Conservation (phyloP, 1,140 invertebrate species). For the Rhagoletis zephyria region DNA sequence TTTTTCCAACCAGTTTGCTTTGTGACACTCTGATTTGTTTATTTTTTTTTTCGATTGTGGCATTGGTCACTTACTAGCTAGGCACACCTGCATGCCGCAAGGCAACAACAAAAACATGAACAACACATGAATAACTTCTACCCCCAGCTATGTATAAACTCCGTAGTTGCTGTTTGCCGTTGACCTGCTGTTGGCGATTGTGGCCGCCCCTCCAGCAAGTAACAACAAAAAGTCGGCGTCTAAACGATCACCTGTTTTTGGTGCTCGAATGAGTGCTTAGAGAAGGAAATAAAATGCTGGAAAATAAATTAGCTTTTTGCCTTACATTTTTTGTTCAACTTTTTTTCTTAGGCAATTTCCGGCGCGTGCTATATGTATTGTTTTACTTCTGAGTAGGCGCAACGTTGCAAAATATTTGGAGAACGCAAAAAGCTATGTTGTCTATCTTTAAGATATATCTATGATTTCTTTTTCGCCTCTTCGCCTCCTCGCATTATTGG, state of each 20-base stretch:
- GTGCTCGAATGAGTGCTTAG: background rate
- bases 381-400: background rate
- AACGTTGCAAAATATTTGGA: background rate
- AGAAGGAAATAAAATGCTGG: background rate
- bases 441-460: background rate
- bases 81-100: constrained; percentile 39
- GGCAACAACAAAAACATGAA: background rate
- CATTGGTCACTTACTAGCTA: background rate
- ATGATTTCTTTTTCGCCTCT: background rate
- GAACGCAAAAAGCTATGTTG: background rate
- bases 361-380: constrained; percentile 23
- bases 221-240: background rate
- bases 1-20: constrained; percentile 18
- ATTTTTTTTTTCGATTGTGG: background rate
- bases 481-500: background rate
- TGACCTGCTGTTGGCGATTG: background rate
- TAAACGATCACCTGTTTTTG: background rate
- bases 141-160: no score
- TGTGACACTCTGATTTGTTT: constrained; percentile 44
- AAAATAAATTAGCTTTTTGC: background rate
- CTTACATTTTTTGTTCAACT: background rate
- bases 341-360: constrained; percentile 32
- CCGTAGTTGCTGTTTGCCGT: no score
- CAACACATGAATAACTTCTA: background rate
- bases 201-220: background rate